Base-by-base conservation (phyloP, 1,140 invertebrate genomes). In the Thereuonema tuberculata region DNA sequence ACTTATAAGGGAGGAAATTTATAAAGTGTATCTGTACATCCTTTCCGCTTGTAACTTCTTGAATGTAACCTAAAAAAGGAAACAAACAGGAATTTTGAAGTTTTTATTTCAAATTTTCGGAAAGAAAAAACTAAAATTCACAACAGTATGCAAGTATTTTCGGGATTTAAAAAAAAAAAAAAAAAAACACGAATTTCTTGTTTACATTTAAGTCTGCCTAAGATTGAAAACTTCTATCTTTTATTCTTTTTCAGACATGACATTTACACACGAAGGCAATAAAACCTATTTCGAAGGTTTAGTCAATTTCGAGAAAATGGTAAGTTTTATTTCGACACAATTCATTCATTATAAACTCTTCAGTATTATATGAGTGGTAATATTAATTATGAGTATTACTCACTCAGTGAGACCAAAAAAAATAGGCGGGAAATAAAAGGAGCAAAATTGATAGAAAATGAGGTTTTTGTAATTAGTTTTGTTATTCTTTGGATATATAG, bases 271-370 rank as follows among this genome's bases (percentile, higher is more conserved):
- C 70, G 88, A 91, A 73, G 89, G 88, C n/a, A 92, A 91, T 71
- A 88, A 89, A 71, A 90, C 87, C 1, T 84, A 82, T 65, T 77
- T 87, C 62, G 86, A 89, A 69, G 84, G 84, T 12, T 72, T 92
- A 46, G 84, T 92, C 25, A 92, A 91, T 70, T 92, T 91, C 75
- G 88, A 92, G 71, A 92, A 92, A 76, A 92, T 92, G 88, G 72
- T 74, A 57, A 25, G 48, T 43, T 43, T 43, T 43, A 43, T 9
- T 43, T 43, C 37, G 37, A 43, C 9, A 43, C 48, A 50, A 20
- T 21, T 20, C 17, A 50, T 17, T 50, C 5, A 12, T 50, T 17
- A 20, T 5, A 24, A 21, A 12, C 9, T 17, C 17, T 14, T 20
- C 9, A 20, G 48, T 17, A 20, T 17, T 20, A 43, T 9, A 43